phyloP scores from a whole-genome alignment of 2,888 invertebrate species.

The Drosophila borealis region DNA sequence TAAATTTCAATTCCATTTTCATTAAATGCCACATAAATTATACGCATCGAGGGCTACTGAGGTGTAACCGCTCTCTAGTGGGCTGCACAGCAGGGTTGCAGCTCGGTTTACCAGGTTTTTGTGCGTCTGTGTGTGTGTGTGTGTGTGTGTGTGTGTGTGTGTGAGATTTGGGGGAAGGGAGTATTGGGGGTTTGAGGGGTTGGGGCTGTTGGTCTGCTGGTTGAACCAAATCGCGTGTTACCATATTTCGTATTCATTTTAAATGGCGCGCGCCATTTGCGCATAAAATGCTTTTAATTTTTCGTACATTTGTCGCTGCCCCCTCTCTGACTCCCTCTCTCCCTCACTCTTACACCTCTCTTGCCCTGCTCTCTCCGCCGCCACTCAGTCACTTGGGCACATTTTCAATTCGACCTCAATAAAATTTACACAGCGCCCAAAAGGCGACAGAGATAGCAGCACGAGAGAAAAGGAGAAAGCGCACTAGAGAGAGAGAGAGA shows the following conservation, averaged over 20 bases:
- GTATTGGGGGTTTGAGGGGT: neutral
- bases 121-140: neutral
- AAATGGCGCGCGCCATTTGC: constrained; percentile 73
- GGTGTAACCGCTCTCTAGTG: constrained; percentile 33
- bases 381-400: constrained; percentile 55
- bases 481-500: too few species aligned
- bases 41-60: constrained; percentile 57
- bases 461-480: neutral
- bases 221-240: constrained; percentile 72
- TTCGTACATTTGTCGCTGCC: constrained; percentile 65
- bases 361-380: neutral
- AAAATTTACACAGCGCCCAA: constrained; percentile 67
- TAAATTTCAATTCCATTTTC: constrained; percentile 81
- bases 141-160: constrained; percentile 10
- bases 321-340: neutral
- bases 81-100: neutral
- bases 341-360: neutral
- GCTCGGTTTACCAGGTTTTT: neutral
- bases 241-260: constrained; percentile 78
- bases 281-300: constrained; percentile 79
- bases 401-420: constrained; percentile 78
- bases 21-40: constrained; percentile 82
- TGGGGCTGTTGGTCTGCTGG: constrained; percentile 26
- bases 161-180: neutral
- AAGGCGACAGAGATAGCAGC: constrained; percentile 11